Evolutionary conservation across 64 coral and sea anemone genomes (phyloP).

Genomic region (Stichodactyla mertensii): DNA sequence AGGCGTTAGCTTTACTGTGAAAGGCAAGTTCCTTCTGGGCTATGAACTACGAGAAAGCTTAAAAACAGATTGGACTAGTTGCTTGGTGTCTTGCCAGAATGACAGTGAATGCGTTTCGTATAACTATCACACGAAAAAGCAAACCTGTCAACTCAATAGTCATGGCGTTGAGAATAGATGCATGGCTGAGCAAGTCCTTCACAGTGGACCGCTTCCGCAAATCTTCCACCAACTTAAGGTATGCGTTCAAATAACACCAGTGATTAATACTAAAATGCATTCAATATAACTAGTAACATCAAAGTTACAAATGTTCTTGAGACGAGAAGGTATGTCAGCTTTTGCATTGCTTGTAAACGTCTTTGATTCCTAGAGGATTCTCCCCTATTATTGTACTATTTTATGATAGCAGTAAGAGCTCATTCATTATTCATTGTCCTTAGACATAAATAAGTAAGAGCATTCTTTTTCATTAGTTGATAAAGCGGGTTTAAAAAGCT

Average conservation of each 20-base stretch:
- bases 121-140: background rate
- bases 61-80: background rate
- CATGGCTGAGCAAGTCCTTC: background rate
- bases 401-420: too few relatives aligned
- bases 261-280: background rate
- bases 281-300: too few relatives aligned
- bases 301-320: too few relatives aligned
- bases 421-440: background rate
- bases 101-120: conserved; percentile 1
- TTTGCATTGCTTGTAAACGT: too few relatives aligned
- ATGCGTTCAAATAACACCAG: background rate
- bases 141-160: background rate
- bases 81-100: background rate
- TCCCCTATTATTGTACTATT: too few relatives aligned
- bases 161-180: background rate
- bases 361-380: too few relatives aligned
- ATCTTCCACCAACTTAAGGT: conserved; percentile 8
- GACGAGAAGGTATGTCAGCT: too few relatives aligned
- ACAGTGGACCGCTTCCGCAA: background rate
- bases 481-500: background rate
- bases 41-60: background rate
- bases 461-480: background rate
- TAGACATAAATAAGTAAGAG: background rate
- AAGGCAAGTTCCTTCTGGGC: background rate
- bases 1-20: background rate